Percentiles rank a stretch among this genome's conserved stretches.
phyloP scores from a whole-genome alignment of 1,140 invertebrate species.

The Eubasilissa regina region DNA sequence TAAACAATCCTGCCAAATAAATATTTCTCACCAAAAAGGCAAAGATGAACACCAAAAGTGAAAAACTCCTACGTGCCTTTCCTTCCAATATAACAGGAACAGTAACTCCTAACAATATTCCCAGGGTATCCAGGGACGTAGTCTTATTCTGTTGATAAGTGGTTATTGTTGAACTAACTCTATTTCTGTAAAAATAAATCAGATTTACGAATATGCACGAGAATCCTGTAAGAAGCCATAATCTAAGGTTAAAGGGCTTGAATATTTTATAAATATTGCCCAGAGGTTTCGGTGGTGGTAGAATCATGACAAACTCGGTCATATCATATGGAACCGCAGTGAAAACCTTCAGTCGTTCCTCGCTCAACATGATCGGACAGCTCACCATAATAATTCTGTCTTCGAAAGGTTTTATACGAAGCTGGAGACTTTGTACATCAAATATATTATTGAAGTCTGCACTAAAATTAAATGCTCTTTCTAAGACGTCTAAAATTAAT shows the following conservation, averaged over 20 bases:
- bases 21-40: background rate
- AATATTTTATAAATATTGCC: background rate
- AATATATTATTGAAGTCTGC: background rate
- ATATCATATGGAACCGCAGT: background rate
- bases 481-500: background rate
- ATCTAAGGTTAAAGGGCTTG: background rate
- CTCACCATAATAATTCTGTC: background rate
- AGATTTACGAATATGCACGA: background rate
- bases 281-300: background rate
- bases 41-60: background rate
- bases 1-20: background rate
- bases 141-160: background rate
- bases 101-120: background rate
- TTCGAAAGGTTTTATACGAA: no score
- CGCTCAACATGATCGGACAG: background rate
- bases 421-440: no score
- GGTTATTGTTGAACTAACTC: background rate
- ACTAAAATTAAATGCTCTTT: background rate
- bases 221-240: background rate
- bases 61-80: background rate
- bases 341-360: background rate
- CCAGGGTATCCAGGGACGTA: background rate
- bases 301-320: background rate
- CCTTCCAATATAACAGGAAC: background rate
- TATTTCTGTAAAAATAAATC: background rate